Percentiles rank a stretch among this genome's conserved stretches.
Evolutionary conservation across 1,140 invertebrate genomes (phyloP).

Genomic region (Scaptomyza montana): DNA sequence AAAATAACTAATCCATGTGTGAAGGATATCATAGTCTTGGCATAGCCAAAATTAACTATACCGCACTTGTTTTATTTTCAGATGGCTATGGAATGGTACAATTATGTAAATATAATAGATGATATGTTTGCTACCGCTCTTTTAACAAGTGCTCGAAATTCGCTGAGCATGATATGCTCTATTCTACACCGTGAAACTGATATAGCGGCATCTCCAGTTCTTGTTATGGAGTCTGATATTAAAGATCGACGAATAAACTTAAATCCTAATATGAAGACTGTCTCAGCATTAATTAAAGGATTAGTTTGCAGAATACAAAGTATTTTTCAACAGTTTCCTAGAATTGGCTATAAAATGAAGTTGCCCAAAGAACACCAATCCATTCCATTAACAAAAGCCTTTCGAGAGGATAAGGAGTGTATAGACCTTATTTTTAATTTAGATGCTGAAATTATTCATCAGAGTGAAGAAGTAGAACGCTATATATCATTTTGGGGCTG

Average conservation of each 20-base stretch:
- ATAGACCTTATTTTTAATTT: conserved; percentile 86
- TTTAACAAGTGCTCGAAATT: conserved; percentile 89
- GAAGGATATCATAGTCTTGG: too few relatives aligned
- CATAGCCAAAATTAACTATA: too few relatives aligned
- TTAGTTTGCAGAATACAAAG: conserved; percentile 83
- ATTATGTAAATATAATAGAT: conserved; percentile 91
- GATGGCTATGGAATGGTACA: conserved; percentile 90
- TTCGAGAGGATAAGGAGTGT: conserved; percentile 85
- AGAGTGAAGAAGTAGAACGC: conserved; percentile 85
- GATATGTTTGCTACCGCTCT: conserved; percentile 90
- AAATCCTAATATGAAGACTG: conserved; percentile 86
- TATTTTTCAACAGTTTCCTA: conserved; percentile 84
- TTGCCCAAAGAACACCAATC: conserved; percentile 78
- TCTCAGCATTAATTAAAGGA: conserved; percentile 85
- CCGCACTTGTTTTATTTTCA: conserved; percentile 82
- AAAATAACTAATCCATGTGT: too few relatives aligned
- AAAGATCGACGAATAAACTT: conserved; percentile 85
- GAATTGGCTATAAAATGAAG: conserved; percentile 86
- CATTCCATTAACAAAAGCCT: conserved; percentile 82
- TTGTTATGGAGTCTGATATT: conserved; percentile 80
- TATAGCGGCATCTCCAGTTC: conserved; percentile 88
- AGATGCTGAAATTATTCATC: conserved; percentile 86
- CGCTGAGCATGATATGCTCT: conserved; percentile 89
- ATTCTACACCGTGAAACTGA: conserved; percentile 90
- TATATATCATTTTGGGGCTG: conserved; percentile 91